phyloP scores from a whole-genome alignment of 1,140 invertebrate species.

The Xylocopa sonorina region DNA sequence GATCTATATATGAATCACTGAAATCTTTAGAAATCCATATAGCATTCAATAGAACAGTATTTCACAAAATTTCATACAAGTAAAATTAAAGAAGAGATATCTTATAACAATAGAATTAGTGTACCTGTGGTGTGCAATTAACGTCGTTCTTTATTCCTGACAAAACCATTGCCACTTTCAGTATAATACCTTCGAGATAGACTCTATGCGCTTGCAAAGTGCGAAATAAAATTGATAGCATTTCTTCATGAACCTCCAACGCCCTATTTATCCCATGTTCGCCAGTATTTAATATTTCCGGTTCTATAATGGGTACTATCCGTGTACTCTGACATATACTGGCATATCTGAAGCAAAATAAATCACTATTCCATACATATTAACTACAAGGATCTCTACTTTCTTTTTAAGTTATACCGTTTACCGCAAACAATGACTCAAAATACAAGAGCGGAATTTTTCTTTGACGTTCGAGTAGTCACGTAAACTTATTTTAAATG shows the following conservation, averaged over 20 bases:
- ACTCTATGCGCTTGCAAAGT: slow-evolving; percentile 98
- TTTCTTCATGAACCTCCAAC: slow-evolving; percentile 52
- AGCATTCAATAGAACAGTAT: not conserved
- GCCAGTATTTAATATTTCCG: slow-evolving; percentile 93
- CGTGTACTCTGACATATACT: slow-evolving; percentile 97
- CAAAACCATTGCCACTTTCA: slow-evolving; percentile 99
- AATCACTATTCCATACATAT: slow-evolving; percentile 3
- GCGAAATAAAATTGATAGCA: slow-evolving; percentile 64
- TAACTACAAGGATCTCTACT: not conserved
- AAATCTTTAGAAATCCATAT: too few relatives aligned
- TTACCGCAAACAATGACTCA: not conserved
- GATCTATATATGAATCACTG: too few relatives aligned
- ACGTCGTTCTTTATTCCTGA: slow-evolving; percentile 83
- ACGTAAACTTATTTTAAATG: not conserved
- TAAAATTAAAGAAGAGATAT: not conserved
- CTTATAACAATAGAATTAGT: not conserved
- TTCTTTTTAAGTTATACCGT: not conserved
- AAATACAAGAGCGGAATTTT: not conserved
- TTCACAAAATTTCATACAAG: not conserved
- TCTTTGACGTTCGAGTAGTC: not conserved
- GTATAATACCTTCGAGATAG: slow-evolving; percentile 97
- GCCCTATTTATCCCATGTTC: slow-evolving; percentile 85
- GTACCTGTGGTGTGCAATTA: slow-evolving; percentile 59
- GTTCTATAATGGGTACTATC: slow-evolving; percentile 98
- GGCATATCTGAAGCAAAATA: slow-evolving; percentile 89